Evolutionary conservation across 1,140 invertebrate genomes (phyloP).

Genomic region (Drosophila orosa): DNA sequence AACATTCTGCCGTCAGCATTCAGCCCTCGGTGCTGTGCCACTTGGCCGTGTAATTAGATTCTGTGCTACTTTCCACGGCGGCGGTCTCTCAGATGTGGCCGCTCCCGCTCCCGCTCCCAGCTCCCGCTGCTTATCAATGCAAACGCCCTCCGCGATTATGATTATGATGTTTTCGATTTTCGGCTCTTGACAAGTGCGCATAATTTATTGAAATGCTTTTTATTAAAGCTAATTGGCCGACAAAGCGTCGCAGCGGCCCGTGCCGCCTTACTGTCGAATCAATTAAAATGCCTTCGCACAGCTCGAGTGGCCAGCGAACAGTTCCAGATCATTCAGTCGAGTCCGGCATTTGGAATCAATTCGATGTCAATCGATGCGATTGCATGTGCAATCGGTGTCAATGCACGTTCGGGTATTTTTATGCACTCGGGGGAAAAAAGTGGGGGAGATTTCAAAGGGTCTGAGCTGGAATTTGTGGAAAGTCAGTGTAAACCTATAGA

Average conservation of each 20-base stretch:
- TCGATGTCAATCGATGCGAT: slow-evolving; percentile 42
- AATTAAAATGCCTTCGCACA: slow-evolving; percentile 76
- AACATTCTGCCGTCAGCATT: slow-evolving; percentile 3
- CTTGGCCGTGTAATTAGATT: slow-evolving; percentile 71
- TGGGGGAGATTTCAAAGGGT: not conserved
- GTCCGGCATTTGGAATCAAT: slow-evolving; percentile 38
- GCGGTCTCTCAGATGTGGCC: slow-evolving; percentile 59
- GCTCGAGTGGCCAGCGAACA: slow-evolving; percentile 42
- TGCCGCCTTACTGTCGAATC: slow-evolving; percentile 28
- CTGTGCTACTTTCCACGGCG: slow-evolving; percentile 66
- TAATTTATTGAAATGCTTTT: slow-evolving; percentile 76
- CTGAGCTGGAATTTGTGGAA: too few species aligned
- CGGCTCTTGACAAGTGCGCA: slow-evolving; percentile 32
- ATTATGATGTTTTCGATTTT: slow-evolving; percentile 30
- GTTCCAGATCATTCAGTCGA: slow-evolving; percentile 63
- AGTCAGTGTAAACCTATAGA: not conserved
- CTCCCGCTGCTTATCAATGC: slow-evolving; percentile 59
- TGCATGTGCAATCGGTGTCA: slow-evolving; percentile 62
- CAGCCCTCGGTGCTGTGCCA: slow-evolving; percentile 43
- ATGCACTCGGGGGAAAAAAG: slow-evolving; percentile 36
- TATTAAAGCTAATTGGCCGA: slow-evolving; percentile 79
- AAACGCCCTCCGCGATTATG: slow-evolving; percentile 57
- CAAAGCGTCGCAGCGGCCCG: slow-evolving; percentile 53
- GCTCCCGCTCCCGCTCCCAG: slow-evolving; percentile 4
- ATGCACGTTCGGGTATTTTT: slow-evolving; percentile 56